phyloP scores from a whole-genome alignment of 2,888 invertebrate species.

The Spilarctia lutea region DNA sequence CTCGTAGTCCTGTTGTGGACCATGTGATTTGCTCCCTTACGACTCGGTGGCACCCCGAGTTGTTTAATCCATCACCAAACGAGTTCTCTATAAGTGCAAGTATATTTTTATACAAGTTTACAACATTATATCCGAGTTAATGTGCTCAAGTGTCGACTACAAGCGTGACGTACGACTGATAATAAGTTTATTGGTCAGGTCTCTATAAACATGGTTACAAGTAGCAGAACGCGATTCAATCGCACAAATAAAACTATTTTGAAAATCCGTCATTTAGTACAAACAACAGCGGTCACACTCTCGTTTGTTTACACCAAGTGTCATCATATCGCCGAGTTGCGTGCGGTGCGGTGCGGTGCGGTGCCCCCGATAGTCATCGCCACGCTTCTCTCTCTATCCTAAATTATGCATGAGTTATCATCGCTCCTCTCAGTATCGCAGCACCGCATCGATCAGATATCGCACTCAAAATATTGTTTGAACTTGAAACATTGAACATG shows the following conservation, averaged over 20 bases:
- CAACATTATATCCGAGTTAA: not conserved
- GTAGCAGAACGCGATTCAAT: not conserved
- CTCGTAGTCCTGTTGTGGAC: not conserved
- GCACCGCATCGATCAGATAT: not conserved
- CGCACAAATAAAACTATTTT: not conserved
- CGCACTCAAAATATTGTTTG: not conserved
- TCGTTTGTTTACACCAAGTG: not conserved
- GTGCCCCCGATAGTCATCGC: conserved; percentile 7
- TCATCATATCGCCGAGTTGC: conserved; percentile 8
- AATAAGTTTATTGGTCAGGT: not conserved
- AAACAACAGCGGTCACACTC: not conserved
- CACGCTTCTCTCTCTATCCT: not conserved
- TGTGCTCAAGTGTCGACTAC: not conserved
- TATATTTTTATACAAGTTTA: not conserved
- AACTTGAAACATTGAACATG: too few species aligned
- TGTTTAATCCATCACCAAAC: not conserved
- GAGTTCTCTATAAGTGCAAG: not conserved
- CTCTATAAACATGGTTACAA: not conserved
- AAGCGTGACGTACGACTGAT: not conserved
- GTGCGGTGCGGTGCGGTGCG: not conserved
- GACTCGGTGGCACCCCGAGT: not conserved
- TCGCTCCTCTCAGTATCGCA: not conserved
- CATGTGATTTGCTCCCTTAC: not conserved
- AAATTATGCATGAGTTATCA: not conserved
- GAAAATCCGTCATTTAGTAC: not conserved